These are phyloP conservation scores for Limenitis camilla DNA, from an alignment of 2,888 invertebrate genomes.

Conservation along the genomic window DNA sequence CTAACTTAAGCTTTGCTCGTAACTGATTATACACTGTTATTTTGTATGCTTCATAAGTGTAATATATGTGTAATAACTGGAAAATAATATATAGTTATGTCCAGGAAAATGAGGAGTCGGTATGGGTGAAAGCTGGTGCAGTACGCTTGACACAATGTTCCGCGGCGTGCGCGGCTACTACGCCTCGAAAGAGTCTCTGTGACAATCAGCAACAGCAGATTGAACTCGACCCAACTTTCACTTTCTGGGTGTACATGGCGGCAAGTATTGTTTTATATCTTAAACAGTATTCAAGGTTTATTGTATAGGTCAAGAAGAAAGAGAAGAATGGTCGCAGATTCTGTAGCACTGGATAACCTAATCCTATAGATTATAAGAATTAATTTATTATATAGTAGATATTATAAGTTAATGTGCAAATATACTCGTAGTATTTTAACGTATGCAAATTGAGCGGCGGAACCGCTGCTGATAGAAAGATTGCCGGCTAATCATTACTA, in stretches of 20 bases:
- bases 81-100: constrained; percentile 13
- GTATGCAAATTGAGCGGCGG: constrained; percentile 47
- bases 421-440: neutral
- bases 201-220: constrained; percentile 73
- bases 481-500: constrained; percentile 58
- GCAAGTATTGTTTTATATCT: constrained; percentile 53
- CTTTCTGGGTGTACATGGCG: constrained; percentile 82
- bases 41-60: too few species aligned
- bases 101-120: constrained; percentile 34
- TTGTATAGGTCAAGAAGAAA: neutral
- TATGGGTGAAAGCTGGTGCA: constrained; percentile 45
- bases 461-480: constrained; percentile 55
- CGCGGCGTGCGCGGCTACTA: constrained; percentile 75
- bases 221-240: constrained; percentile 77
- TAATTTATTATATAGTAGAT: too few species aligned
- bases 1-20: too few species aligned
- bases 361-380: too few species aligned
- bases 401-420: too few species aligned
- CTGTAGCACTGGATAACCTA: too few species aligned
- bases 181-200: constrained; percentile 74
- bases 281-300: neutral
- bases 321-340: neutral
- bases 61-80: constrained; percentile 8
- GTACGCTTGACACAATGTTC: constrained; percentile 64
- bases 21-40: too few species aligned